Conservation (phyloP, 2,113 vertebrate genomes). For the Gnathonemus longibarbis region DNA sequence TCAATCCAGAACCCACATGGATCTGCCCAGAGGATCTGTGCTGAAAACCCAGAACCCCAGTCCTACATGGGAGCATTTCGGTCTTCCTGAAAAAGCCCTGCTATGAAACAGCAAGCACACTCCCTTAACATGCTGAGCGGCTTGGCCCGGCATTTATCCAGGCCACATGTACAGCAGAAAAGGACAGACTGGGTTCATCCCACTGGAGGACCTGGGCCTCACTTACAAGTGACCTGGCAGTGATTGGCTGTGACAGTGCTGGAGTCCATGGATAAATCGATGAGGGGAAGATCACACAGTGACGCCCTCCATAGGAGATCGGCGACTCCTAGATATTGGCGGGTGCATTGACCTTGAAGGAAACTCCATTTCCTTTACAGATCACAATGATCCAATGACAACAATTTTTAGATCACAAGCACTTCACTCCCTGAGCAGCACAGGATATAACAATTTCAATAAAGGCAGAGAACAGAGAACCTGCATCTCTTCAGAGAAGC, state of each 20-base stretch:
- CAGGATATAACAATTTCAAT: constrained; percentile 51
- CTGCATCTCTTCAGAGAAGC: constrained; percentile 53
- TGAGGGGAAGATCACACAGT: constrained; percentile 41
- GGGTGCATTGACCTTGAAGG: constrained; percentile 65
- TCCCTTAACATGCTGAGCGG: not conserved
- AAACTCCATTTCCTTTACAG: constrained; percentile 61
- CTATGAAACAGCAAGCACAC: not conserved
- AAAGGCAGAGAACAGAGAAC: constrained; percentile 39
- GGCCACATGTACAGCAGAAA: not conserved
- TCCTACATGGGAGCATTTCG: not conserved
- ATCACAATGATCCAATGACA: constrained; percentile 43
- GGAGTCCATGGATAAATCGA: constrained; percentile 36
- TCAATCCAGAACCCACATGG: not conserved
- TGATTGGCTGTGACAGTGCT: not conserved
- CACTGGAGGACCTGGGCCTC: not conserved
- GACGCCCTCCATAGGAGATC: constrained; percentile 40
- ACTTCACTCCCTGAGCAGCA: constrained; percentile 48
- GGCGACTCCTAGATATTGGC: constrained; percentile 55
- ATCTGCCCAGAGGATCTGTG: not conserved
- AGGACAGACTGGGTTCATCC: not conserved
- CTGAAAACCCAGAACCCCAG: not conserved
- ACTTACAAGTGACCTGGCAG: not conserved
- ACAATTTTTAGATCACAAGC: constrained; percentile 49
- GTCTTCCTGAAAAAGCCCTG: not conserved
- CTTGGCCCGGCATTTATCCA: not conserved